These are phyloP conservation scores for Calonectris borealis DNA, from an alignment of 2,113 vertebrate species.

Conservation along the genomic window DNA sequence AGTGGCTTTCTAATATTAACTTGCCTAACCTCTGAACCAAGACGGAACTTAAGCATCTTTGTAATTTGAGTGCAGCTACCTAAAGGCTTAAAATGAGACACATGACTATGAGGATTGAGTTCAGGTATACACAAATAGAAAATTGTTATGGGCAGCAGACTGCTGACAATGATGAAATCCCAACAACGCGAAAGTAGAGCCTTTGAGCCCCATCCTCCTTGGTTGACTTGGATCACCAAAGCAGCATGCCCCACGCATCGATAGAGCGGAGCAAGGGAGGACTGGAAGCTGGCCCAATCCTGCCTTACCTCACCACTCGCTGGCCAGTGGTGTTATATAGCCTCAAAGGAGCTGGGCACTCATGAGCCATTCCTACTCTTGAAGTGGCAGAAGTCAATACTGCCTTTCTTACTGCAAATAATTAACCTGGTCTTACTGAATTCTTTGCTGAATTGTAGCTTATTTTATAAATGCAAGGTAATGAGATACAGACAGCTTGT, in stretches of 20 bases:
- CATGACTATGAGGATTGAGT: not conserved
- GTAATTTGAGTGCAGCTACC: not conserved
- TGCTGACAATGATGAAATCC: not conserved
- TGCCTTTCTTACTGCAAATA: not conserved
- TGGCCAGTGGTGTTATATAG: not conserved
- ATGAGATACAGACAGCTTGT: not conserved
- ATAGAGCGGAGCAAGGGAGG: not conserved
- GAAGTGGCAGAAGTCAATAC: not conserved
- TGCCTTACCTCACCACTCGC: not conserved
- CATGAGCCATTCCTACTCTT: not conserved
- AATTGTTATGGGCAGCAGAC: not conserved
- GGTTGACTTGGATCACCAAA: not conserved
- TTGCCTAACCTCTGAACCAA: not conserved
- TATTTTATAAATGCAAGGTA: not conserved
- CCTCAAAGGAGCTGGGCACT: not conserved
- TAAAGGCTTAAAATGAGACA: not conserved
- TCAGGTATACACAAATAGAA: not conserved
- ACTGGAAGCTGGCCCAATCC: not conserved
- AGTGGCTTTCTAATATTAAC: not conserved
- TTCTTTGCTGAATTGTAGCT: not conserved
- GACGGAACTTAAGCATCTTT: not conserved
- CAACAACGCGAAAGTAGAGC: rapidly evolving
- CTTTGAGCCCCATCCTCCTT: not conserved
- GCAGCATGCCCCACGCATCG: not conserved
- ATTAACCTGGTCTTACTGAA: not conserved